Percentiles rank a stretch among this genome's conserved stretches.
Evolutionary conservation across 2,797 vertebrate genomes (phyloP).

Genomic region (Scomberomorus guttatus): DNA sequence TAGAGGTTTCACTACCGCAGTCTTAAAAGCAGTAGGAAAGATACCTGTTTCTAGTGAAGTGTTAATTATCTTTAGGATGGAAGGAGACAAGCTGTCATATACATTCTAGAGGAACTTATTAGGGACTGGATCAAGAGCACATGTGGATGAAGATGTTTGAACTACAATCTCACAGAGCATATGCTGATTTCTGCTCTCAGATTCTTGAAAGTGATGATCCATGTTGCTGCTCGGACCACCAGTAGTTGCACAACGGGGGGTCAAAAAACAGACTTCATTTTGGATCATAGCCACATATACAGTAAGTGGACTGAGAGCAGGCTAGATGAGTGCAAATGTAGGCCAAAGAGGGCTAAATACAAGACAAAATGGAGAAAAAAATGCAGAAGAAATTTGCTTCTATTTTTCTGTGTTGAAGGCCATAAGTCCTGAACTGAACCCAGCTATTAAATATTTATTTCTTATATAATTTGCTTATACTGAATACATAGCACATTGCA

Average conservation of each 20-base stretch:
- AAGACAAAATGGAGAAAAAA: background rate
- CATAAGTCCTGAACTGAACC: slow-evolving; percentile 1
- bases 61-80: too few species aligned
- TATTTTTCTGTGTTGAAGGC: background rate
- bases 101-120: too few species aligned
- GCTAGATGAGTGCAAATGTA: background rate
- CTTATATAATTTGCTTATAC: slow-evolving; percentile 23
- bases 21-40: too few species aligned
- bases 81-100: too few species aligned
- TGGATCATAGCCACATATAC: background rate
- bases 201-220: background rate
- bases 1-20: too few species aligned
- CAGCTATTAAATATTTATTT: slow-evolving; percentile 50
- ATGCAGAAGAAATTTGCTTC: background rate
- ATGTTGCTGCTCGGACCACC: background rate
- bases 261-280: background rate
- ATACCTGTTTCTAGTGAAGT: too few species aligned
- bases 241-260: background rate
- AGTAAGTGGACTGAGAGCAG: background rate
- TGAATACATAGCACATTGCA: background rate
- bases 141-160: too few species aligned
- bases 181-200: background rate
- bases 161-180: too few species aligned
- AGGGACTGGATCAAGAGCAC: too few species aligned
- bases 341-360: background rate